Evolutionary conservation across 2,888 invertebrate species (phyloP).

Genomic region (Agrochola litura): DNA sequence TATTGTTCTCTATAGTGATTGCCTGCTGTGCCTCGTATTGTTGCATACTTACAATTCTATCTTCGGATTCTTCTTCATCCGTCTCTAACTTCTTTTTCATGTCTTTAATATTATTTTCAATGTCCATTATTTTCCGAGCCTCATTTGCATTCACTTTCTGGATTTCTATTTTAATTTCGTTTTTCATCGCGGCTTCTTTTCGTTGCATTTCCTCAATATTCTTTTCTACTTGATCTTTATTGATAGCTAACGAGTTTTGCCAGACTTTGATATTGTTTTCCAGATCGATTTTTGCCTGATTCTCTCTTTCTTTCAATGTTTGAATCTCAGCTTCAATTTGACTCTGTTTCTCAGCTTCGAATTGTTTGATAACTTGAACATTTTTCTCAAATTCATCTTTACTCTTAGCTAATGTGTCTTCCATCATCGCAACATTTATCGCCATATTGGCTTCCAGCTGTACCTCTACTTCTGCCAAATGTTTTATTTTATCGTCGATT

Average conservation of each 20-base stretch:
- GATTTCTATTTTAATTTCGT: conserved; percentile 22
- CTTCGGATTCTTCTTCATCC: conserved; percentile 39
- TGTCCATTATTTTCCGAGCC: conserved; percentile 17
- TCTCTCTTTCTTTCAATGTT: conserved; percentile 28
- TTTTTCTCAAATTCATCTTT: conserved; percentile 17
- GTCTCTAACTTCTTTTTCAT: conserved; percentile 24
- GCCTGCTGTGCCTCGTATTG: conserved; percentile 22
- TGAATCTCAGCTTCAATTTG: conserved; percentile 28
- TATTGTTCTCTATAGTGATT: neutral
- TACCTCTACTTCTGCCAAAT: neutral
- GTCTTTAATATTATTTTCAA: conserved; percentile 27
- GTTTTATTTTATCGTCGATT: conserved; percentile 27
- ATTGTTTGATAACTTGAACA: conserved; percentile 15
- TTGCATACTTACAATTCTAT: conserved; percentile 35
- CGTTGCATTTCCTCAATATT: conserved; percentile 12
- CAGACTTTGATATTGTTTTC: conserved; percentile 13
- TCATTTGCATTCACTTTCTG: conserved; percentile 20
- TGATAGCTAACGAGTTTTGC: conserved; percentile 15
- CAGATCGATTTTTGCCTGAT: conserved; percentile 6
- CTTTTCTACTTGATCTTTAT: conserved; percentile 11
- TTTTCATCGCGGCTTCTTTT: conserved; percentile 13
- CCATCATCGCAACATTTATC: conserved; percentile 8
- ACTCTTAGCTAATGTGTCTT: neutral
- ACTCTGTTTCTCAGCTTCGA: conserved; percentile 10
- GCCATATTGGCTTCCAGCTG: conserved; percentile 1